Base-by-base conservation (phyloP, 2,888 invertebrate genomes). In the Nomada ferruginata region DNA sequence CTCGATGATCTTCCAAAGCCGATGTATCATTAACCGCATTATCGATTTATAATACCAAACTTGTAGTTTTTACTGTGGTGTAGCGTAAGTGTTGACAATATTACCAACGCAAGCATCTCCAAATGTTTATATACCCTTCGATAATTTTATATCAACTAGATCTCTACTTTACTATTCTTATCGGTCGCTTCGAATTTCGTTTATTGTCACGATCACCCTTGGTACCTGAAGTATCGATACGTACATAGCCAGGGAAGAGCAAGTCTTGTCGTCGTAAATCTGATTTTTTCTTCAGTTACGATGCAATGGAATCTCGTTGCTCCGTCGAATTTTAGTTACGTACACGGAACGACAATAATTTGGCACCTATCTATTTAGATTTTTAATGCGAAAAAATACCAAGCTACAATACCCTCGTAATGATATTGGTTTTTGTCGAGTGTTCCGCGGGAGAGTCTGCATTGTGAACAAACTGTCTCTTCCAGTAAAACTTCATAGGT, bases 401-500 rank as follows among this genome's bases (percentile, higher is more conserved):
- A 10, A 29, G n/a, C 47, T 36, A 55, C 55, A 50, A 52, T 59
- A 26, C 20, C 15, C 23, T 57, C 68, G 63, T 26, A 55, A 55
- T n/a, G 20, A 70, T 55, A 55, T 72, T 77, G 42, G 42, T 29
- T 59, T 36, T 65, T 23, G 53, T 61, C 53, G 55, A 70, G 29
- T 26, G 50, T 65, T 20, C 11, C 53, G 20, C 26, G 0, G 64
- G 23, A 57, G 63, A 73, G 26, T 52, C 59, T 76, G 87, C 88
- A 89, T 88, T 85, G 89, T 69, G 88, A 88, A 87, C 87, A 82
- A 89, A 85, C 89, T 85, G 68, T 80, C 85, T 85, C 81, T 85
- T 85, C 80, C 74, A 78, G 52, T 72, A 77, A 72, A 23, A 82
- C 59, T 76, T 73, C 68, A 69, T 81, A 81, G 70, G 75, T 69